Evolutionary conservation across 2,797 vertebrate genomes (phyloP).

Genomic region (Gobio occitaniae): DNA sequence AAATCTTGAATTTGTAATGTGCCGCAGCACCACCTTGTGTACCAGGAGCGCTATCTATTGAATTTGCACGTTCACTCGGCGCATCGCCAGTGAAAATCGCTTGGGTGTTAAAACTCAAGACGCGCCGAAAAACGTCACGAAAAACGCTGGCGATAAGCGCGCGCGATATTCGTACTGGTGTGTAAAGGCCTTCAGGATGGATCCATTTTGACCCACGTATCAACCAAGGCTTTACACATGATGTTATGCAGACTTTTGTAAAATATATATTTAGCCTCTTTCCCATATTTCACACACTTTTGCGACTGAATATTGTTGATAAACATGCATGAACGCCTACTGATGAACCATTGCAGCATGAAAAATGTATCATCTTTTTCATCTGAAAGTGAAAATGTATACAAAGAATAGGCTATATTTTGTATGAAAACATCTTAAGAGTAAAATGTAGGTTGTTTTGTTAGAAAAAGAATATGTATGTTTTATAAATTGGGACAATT

Average conservation of each 20-base stretch:
- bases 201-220: background rate
- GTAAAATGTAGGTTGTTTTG: background rate
- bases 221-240: background rate
- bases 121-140: no score
- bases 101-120: no score
- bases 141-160: no score
- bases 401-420: background rate
- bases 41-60: no score
- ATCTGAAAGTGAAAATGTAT: no score
- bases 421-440: no score
- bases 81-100: no score
- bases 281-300: background rate
- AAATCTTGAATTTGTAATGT: no score
- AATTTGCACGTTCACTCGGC: no score
- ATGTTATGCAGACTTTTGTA: background rate
- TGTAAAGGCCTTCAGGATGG: no score
- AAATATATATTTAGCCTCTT: background rate
- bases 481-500: background rate
- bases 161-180: no score
- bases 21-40: no score
- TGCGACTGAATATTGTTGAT: background rate
- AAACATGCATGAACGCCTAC: background rate
- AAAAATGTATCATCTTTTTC: background rate
- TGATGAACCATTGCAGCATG: background rate
- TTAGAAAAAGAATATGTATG: background rate